A percentile compares a stretch with the other conserved stretches of the same genome.
phyloP scores from a whole-genome alignment of 2,888 invertebrate species.

The Polia nebulosa region DNA sequence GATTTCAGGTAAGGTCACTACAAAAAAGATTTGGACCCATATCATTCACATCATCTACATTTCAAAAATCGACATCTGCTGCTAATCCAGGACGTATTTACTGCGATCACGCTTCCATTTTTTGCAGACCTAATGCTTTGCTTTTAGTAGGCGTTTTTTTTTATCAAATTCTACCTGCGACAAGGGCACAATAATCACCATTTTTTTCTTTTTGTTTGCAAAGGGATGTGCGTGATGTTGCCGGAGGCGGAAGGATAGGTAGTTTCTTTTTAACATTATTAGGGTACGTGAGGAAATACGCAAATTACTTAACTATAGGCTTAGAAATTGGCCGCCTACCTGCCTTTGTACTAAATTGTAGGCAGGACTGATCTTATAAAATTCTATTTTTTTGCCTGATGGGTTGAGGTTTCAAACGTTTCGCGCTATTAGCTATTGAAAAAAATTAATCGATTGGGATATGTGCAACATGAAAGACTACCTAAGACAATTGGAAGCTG shows the following conservation, averaged over 20 bases:
- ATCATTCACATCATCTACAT: conserved; percentile 79
- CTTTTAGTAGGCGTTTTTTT: conserved; percentile 79
- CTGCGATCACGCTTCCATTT: conserved; percentile 85
- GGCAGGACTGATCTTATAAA: conserved; percentile 57
- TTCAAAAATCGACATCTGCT: conserved; percentile 85
- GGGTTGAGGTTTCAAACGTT: conserved; percentile 40
- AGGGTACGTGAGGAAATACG: conserved; percentile 84
- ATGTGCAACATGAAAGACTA: conserved; percentile 20
- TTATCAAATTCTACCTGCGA: conserved; percentile 83
- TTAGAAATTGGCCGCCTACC: conserved; percentile 68
- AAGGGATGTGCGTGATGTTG: conserved; percentile 88
- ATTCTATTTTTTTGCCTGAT: conserved; percentile 49
- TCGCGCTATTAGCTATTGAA: conserved; percentile 27
- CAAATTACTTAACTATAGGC: conserved; percentile 79
- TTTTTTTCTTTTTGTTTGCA: conserved; percentile 81
- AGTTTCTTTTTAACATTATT: conserved; percentile 84
- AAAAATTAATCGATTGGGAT: conserved; percentile 43
- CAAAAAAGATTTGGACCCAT: conserved; percentile 77
- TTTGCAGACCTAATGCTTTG: conserved; percentile 78
- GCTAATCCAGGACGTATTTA: conserved; percentile 83
- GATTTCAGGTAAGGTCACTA: conserved; percentile 72
- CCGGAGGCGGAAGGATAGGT: conserved; percentile 89
- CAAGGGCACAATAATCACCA: conserved; percentile 82
- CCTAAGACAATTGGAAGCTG: conserved; percentile 50
- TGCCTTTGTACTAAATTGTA: conserved; percentile 61